Evolutionary conservation across 1,140 invertebrate species (phyloP).

Genomic region (Goniozus legneri): DNA sequence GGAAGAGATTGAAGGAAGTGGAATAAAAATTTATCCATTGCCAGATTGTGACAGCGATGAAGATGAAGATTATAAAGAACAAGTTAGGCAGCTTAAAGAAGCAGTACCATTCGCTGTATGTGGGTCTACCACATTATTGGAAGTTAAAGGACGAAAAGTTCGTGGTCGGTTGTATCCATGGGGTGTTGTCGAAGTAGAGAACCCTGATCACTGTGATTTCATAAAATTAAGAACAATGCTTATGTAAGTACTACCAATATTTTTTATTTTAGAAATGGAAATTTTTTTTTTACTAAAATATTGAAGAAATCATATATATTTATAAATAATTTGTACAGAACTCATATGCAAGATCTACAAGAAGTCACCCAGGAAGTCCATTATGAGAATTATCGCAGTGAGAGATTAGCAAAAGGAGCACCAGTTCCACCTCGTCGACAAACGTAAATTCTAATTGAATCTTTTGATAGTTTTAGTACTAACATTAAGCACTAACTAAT

Average conservation of each 20-base stretch:
- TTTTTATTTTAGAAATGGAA: slow-evolving; percentile 1
- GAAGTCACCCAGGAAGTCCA: slow-evolving; percentile 94
- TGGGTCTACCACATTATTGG: slow-evolving; percentile 88
- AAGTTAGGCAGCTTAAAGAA: slow-evolving; percentile 87
- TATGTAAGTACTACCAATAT: slow-evolving; percentile 64
- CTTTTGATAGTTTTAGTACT: slow-evolving; percentile 7
- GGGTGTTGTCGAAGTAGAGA: slow-evolving; percentile 99
- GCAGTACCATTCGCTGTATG: slow-evolving; percentile 99
- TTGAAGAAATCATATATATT: background rate
- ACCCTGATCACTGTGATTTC: slow-evolving; percentile 98
- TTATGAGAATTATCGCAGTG: slow-evolving; percentile 94
- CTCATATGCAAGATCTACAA: slow-evolving; percentile 94
- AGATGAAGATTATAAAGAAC: slow-evolving; percentile 91
- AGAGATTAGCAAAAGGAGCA: slow-evolving; percentile 77
- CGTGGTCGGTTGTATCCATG: slow-evolving; percentile 94
- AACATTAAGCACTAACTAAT: no score
- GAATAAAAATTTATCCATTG: slow-evolving; percentile 92
- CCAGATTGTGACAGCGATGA: slow-evolving; percentile 95
- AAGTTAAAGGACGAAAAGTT: slow-evolving; percentile 85
- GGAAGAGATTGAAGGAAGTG: slow-evolving; percentile 79
- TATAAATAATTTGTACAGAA: slow-evolving; percentile 60
- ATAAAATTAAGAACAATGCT: slow-evolving; percentile 97
- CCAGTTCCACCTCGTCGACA: slow-evolving; percentile 67
- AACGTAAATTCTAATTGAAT: slow-evolving; percentile 52
- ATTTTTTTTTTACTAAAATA: background rate